phyloP scores from a whole-genome alignment of 1,140 invertebrate genomes.

The Doryteuthis pealeii region DNA sequence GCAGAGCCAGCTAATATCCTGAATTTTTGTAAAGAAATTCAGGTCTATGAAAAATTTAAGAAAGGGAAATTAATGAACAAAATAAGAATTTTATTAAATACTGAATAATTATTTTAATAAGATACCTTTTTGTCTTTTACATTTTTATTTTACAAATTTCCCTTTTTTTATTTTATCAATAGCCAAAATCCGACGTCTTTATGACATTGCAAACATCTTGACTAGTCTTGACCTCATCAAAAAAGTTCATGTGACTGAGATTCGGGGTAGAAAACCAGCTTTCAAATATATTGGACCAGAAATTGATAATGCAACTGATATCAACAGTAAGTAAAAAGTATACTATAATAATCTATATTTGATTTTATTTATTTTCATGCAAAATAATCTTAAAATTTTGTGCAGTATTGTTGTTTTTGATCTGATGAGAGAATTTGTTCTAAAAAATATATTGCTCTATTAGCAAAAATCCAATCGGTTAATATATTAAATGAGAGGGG shows the following conservation, averaged over 20 bases:
- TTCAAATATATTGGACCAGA: conserved; percentile 71
- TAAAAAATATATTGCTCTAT: no score
- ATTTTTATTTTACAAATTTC: no score
- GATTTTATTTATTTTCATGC: not conserved
- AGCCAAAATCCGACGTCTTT: conserved; percentile 72
- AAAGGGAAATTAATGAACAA: no score
- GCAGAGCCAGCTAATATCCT: no score
- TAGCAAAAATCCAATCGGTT: not conserved
- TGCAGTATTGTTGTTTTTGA: no score
- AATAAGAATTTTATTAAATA: no score
- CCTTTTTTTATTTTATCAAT: conserved; percentile 27
- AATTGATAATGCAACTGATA: conserved; percentile 51
- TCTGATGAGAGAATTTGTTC: not conserved
- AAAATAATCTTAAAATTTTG: no score
- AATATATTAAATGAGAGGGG: not conserved
- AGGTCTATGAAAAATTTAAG: no score
- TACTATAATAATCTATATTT: not conserved
- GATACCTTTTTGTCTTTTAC: no score
- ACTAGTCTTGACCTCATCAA: conserved; percentile 71
- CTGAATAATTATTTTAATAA: no score
- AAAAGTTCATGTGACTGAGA: conserved; percentile 65
- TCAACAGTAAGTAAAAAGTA: conserved; percentile 26
- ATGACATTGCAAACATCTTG: conserved; percentile 76
- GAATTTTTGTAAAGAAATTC: no score
- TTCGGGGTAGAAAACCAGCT: conserved; percentile 69